Evolutionary conservation across 2,113 vertebrate genomes (phyloP), one percentile per base, ranked within the genome.

Genomic region (Myotis yumanensis): DNA sequence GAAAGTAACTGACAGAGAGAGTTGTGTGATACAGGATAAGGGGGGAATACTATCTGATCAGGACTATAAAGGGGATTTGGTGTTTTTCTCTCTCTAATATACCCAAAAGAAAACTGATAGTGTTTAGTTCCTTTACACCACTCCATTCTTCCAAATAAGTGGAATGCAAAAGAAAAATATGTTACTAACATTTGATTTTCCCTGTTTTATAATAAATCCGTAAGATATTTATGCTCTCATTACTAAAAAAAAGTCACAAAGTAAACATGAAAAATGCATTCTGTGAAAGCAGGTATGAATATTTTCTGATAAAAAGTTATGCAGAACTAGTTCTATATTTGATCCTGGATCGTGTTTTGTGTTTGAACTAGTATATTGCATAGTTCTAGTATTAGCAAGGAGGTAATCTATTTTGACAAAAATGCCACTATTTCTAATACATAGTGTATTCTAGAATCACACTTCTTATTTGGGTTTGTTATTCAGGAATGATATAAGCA

Each of bases 351-450:
- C 16, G 0, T n/a, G 17, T 43, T 43, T 90, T 88, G 32, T 64
- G 5, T 59, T 57, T 92, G 32, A 91, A 16, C 12, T 81, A 5
- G 10, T n/a, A 46, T 51, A 57, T 32, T 69, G 46, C 20, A 17
- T 7, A 37, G 12, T n/a, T 79, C 16, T 54, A 81, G 15, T 23
- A 40, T 72, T 72, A 80, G 22, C 5, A 76, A 89, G 46, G 18
- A 86, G n/a, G 10, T 82, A 77, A 89, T 37, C 80, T 66, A 28
- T 64, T 52, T 46, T 12, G 66, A 72, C 52, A 87, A 89, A 86
- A 95, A 89, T 54, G 48, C 1, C 20, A 66, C 11, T 12, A 14
- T 62, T 46, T 95, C 8, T 62, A 91, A 86, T 8, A 37, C 0
- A 69, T 22, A 17, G 59, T 68, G 0, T 64, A 32, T 64, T 91